These are phyloP conservation scores for Ailuropoda melanoleuca DNA, from an alignment of 2,113 vertebrate species.

Conservation along the genomic window DNA sequence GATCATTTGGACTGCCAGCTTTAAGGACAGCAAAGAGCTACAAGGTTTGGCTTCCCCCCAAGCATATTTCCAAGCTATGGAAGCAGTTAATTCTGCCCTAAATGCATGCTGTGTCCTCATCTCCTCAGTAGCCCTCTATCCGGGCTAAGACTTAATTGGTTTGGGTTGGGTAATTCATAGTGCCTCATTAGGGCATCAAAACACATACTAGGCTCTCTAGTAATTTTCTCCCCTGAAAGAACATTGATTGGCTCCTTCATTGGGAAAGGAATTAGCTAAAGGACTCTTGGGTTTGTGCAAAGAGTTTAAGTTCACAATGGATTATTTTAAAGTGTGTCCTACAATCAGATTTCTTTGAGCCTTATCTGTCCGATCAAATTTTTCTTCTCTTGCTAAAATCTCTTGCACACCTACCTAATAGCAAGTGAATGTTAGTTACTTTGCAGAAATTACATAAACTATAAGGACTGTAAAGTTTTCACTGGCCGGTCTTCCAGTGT, in stretches of 20 bases:
- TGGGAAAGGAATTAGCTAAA: constrained; percentile 76
- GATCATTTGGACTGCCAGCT: constrained; percentile 62
- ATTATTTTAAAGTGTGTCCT: constrained; percentile 70
- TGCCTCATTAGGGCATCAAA: constrained; percentile 78
- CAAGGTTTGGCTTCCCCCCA: constrained; percentile 71
- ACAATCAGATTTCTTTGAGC: constrained; percentile 68
- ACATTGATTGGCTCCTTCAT: constrained; percentile 75
- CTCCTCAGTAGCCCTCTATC: constrained; percentile 71
- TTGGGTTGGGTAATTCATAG: constrained; percentile 79
- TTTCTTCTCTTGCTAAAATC: constrained; percentile 46
- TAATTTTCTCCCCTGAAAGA: constrained; percentile 78
- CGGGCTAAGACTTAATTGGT: constrained; percentile 74
- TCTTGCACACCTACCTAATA: constrained; percentile 34
- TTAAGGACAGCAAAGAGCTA: constrained; percentile 37
- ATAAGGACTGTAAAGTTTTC: background rate
- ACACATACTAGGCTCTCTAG: constrained; percentile 77
- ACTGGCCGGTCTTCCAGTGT: background rate
- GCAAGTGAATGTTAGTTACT: background rate
- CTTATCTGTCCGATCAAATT: constrained; percentile 49
- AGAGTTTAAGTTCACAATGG: constrained; percentile 70
- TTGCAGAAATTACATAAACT: background rate
- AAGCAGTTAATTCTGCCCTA: constrained; percentile 76
- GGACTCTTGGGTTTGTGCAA: constrained; percentile 67
- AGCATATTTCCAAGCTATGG: constrained; percentile 67
- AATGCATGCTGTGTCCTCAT: constrained; percentile 70